These are phyloP conservation scores for Ophioninae sp. DNA, from an alignment of 2,888 invertebrate species.

Conservation along the genomic window DNA sequence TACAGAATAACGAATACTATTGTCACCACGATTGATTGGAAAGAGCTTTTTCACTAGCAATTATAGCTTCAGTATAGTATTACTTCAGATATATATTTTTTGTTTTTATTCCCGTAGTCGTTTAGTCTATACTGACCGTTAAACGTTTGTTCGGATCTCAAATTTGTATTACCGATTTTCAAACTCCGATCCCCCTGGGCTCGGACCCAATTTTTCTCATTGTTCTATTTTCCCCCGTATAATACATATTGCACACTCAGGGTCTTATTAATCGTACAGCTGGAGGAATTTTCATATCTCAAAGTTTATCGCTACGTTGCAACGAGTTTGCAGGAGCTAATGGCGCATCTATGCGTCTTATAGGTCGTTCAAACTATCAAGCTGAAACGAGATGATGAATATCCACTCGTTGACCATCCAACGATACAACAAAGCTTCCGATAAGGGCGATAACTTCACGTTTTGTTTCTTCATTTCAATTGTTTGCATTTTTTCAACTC, in stretches of 20 bases:
- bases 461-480: no score
- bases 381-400: constrained; percentile 29
- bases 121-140: constrained; percentile 53
- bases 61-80: constrained; percentile 41
- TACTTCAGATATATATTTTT: constrained; percentile 47
- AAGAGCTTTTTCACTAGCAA: constrained; percentile 61
- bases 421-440: constrained; percentile 36
- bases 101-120: constrained; percentile 53
- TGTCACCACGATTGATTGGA: constrained; percentile 79
- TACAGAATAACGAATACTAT: constrained; percentile 76
- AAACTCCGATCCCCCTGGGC: constrained; percentile 58
- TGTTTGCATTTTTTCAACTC: constrained; percentile 33
- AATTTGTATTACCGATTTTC: constrained; percentile 62
- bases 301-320: constrained; percentile 7
- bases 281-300: constrained; percentile 9
- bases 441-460: constrained; percentile 40
- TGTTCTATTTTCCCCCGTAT: constrained; percentile 16
- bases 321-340: constrained; percentile 21
- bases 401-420: constrained; percentile 29
- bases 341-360: constrained; percentile 31
- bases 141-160: constrained; percentile 59
- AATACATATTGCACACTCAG: constrained; percentile 68
- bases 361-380: constrained; percentile 50
- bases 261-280: constrained; percentile 26
- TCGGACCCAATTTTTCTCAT: constrained; percentile 41